Evolutionary conservation across 2,113 vertebrate genomes (phyloP).

Genomic region (Dicerorhinus sumatrensis): DNA sequence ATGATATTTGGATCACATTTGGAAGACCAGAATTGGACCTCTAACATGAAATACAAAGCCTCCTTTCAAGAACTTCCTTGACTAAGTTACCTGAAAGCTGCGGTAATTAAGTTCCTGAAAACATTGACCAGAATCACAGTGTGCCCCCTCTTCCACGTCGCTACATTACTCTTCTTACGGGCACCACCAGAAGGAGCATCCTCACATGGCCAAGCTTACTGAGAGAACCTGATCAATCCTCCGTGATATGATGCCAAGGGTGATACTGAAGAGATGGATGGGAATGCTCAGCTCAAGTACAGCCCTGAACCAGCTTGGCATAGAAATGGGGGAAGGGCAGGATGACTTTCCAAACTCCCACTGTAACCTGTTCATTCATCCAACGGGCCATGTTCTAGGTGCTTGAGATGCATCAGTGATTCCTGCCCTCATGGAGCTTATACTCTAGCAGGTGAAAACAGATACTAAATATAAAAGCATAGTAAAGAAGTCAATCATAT

Average conservation of each 20-base stretch:
- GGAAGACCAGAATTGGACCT: neutral
- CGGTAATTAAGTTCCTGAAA: neutral
- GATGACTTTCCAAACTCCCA: neutral
- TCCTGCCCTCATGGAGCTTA: neutral
- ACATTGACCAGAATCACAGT: neutral
- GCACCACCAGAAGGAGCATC: neutral
- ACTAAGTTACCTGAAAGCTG: neutral
- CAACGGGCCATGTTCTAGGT: neutral
- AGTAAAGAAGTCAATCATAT: neutral
- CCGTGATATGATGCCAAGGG: neutral
- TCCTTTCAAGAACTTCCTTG: neutral
- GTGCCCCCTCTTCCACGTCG: neutral
- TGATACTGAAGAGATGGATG: neutral
- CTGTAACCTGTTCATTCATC: neutral
- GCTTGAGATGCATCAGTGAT: neutral
- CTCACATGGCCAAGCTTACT: neutral
- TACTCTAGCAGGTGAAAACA: neutral
- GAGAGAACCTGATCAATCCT: neutral
- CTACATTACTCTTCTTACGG: neutral
- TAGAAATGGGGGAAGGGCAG: neutral
- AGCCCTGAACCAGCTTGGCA: accelerated
- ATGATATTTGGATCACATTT: neutral
- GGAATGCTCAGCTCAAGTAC: neutral
- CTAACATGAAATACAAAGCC: neutral
- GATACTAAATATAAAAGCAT: neutral